Evolutionary conservation across 2,797 vertebrate species (phyloP).

Genomic region (Paedocypris micromegethes): DNA sequence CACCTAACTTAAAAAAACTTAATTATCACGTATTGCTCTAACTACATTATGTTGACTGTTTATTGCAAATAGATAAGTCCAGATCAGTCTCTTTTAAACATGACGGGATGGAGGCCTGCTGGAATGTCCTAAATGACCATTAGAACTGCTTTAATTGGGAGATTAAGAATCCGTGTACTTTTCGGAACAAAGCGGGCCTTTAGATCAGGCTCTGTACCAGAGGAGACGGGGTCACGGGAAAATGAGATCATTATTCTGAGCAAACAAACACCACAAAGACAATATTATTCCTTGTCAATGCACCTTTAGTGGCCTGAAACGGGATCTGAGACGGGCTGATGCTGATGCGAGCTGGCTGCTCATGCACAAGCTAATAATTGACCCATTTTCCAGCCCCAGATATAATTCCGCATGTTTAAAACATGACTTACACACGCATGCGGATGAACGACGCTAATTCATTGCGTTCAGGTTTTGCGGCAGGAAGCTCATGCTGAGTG

Average conservation of each 20-base stretch:
- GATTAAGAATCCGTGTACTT: constrained; percentile 55
- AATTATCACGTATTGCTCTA: too few relatives aligned
- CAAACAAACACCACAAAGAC: constrained; percentile 53
- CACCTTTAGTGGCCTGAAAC: constrained; percentile 35
- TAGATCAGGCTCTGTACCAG: constrained; percentile 48
- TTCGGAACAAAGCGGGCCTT: constrained; percentile 50
- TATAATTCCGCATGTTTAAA: constrained; percentile 52
- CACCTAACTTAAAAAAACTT: too few relatives aligned
- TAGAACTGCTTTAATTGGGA: background rate
- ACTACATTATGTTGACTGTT: too few relatives aligned
- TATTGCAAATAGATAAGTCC: too few relatives aligned
- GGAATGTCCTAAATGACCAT: background rate
- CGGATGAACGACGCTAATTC: constrained; percentile 44
- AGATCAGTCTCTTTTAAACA: too few relatives aligned
- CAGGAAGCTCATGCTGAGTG: constrained; percentile 48
- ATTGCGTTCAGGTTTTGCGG: constrained; percentile 31
- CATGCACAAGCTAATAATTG: constrained; percentile 55
- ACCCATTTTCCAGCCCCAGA: constrained; percentile 56
- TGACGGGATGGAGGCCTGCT: too few relatives aligned
- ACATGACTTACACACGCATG: constrained; percentile 39
- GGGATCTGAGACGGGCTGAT: constrained; percentile 27
- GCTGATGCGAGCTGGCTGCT: constrained; percentile 45
- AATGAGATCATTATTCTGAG: constrained; percentile 52
- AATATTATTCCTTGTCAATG: constrained; percentile 46
- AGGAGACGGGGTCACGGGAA: constrained; percentile 7